Evolutionary conservation across 2,888 invertebrate species (phyloP), one percentile per base, ranked within the genome.

Genomic region (Drosophila tanythrix): DNA sequence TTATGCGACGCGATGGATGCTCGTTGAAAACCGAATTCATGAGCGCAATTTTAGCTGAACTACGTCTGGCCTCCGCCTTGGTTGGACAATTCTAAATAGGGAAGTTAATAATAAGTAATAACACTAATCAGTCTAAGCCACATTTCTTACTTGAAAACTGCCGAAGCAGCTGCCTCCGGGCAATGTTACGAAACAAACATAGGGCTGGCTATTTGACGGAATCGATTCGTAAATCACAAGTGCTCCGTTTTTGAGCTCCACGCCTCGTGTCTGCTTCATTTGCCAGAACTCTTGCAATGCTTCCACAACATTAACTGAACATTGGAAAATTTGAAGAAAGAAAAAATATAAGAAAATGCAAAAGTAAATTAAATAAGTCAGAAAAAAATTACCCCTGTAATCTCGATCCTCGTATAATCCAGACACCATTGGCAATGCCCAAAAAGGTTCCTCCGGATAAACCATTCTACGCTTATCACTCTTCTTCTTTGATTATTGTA

Each of bases 21-120:
- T 98, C 98, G 92, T 98, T 98, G 93, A 98, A 98, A 58, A 98
- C 98, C 13, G 98, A 98, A 94, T 98, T 98, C 98, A 98, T 98
- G 25, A 98, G 94, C 1, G 98, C 98, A 82, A 98, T 98, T 94
- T 98, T 98, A 1, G 98, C 98, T 0, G 98, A 98, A 89, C 98
- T 98, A 83, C 98, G 95, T 52, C 98, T 95, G 6, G 98, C 98
- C 92, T 98, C 98, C 8, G 98, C 98, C 93, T 98, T 98, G 31
- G 98, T 98, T 3, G 97, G 97, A 92, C 98, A 98, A 93, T 98
- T 98, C 96, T 98, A 31, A 18, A 90, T 60, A 38, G 2, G 4
- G 5, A 36, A 27, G 46, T 8, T 15, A 46, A 15, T 46, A 15
- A 15, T 46, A 46, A 46, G 46, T 46, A 25, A 25, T 25, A 4